These are phyloP conservation scores for Acromyrmex heyeri DNA, from an alignment of 1,140 invertebrate genomes.

Conservation along the genomic window DNA sequence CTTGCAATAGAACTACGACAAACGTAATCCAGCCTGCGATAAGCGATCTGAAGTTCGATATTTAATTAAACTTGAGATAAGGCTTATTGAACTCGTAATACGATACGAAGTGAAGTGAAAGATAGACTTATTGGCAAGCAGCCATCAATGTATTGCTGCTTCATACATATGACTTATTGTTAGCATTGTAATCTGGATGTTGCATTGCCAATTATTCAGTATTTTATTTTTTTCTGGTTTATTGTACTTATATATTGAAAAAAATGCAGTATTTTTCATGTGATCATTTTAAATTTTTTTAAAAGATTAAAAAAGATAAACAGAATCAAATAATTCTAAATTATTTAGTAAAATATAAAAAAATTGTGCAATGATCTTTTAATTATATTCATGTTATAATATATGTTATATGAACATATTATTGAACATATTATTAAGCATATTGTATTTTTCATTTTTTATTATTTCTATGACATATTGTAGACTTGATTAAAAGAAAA, in stretches of 20 bases:
- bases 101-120: conserved; percentile 32
- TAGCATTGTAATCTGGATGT: background rate
- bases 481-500: background rate
- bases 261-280: background rate
- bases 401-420: too few species aligned
- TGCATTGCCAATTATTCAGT: background rate
- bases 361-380: background rate
- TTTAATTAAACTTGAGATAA: conserved; percentile 72
- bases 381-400: background rate
- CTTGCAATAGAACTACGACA: background rate
- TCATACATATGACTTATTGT: background rate
- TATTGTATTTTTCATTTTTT: background rate
- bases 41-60: conserved; percentile 13
- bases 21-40: background rate
- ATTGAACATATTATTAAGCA: background rate
- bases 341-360: background rate
- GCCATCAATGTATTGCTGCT: conserved; percentile 54
- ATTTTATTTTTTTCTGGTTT: background rate
- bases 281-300: background rate
- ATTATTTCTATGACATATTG: background rate
- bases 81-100: background rate
- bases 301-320: conserved; percentile 11
- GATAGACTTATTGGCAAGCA: background rate
- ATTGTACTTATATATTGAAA: background rate
- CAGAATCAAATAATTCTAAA: background rate